Evolutionary conservation across 1,140 invertebrate species (phyloP).

Genomic region (Nylanderia fulva): DNA sequence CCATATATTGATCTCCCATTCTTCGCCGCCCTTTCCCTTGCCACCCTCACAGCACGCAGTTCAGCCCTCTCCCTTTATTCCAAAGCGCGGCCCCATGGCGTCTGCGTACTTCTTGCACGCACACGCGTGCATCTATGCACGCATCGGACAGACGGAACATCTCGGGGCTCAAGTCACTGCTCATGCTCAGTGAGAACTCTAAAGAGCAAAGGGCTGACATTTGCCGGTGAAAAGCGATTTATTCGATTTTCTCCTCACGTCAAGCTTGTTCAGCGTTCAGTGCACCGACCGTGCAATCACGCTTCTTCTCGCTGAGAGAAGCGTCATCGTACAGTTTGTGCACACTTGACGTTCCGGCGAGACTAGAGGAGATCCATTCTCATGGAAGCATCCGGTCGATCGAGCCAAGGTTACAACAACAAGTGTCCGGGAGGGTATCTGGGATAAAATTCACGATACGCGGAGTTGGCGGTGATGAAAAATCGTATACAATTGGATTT

Average conservation of each 20-base stretch:
- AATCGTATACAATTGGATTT: not conserved
- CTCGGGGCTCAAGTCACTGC: slow-evolving; percentile 58
- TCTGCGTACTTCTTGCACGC: slow-evolving; percentile 64
- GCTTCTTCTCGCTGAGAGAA: slow-evolving; percentile 65
- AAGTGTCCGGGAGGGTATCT: slow-evolving; percentile 69
- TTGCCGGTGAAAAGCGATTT: slow-evolving; percentile 74
- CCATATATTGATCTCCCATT: slow-evolving; percentile 57
- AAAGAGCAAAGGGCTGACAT: slow-evolving; percentile 70
- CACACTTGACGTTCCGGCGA: not conserved
- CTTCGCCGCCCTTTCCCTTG: slow-evolving; percentile 53
- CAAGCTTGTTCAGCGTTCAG: slow-evolving; percentile 69
- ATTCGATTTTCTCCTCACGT: slow-evolving; percentile 72
- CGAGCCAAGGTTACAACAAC: slow-evolving; percentile 66
- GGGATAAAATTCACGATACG: not conserved
- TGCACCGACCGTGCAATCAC: slow-evolving; percentile 53
- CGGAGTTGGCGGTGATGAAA: not conserved
- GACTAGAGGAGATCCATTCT: slow-evolving; percentile 8
- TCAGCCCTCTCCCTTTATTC: slow-evolving; percentile 40
- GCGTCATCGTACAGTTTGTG: slow-evolving; percentile 32
- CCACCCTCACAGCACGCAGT: slow-evolving; percentile 10
- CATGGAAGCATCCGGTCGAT: slow-evolving; percentile 39
- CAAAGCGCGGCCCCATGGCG: slow-evolving; percentile 40
- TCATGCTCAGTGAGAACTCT: slow-evolving; percentile 75
- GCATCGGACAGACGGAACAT: slow-evolving; percentile 29
- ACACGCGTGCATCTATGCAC: slow-evolving; percentile 27